These are phyloP conservation scores for Erpobdella octoculata DNA, from an alignment of 2,888 invertebrate genomes.

Conservation along the genomic window DNA sequence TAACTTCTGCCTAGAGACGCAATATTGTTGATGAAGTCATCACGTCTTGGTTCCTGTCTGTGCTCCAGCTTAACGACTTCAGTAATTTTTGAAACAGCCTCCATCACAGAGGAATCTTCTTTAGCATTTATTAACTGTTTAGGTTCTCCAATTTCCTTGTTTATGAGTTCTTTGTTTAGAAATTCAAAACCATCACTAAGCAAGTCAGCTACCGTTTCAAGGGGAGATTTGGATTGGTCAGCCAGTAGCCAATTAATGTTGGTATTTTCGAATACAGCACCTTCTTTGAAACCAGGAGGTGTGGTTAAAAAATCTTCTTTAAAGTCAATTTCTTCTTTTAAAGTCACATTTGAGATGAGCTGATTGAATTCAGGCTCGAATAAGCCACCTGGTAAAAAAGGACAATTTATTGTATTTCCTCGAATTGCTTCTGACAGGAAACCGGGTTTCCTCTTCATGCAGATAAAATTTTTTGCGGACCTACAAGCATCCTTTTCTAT, in stretches of 20 bases:
- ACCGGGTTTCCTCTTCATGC: constrained; percentile 69
- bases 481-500: constrained; percentile 42
- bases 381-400: constrained; percentile 66
- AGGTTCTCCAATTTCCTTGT: no score
- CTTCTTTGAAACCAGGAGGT: constrained; percentile 63
- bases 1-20: not conserved
- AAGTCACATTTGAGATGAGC: not conserved
- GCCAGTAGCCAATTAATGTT: constrained; percentile 55
- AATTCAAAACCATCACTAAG: not conserved
- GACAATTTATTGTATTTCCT: constrained; percentile 72
- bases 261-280: constrained; percentile 52
- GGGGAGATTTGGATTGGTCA: constrained; percentile 5
- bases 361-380: not conserved
- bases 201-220: not conserved
- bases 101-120: no score
- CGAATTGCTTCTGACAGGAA: constrained; percentile 64
- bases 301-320: constrained; percentile 57
- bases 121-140: no score
- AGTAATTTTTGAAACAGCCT: no score
- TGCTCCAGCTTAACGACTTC: constrained; percentile 26
- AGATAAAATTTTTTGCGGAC: constrained; percentile 65
- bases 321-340: not conserved
- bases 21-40: constrained; percentile 5
- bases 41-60: not conserved
- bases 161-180: no score